phyloP scores from a whole-genome alignment of 2,113 vertebrate species.

The Bubo bubo region DNA sequence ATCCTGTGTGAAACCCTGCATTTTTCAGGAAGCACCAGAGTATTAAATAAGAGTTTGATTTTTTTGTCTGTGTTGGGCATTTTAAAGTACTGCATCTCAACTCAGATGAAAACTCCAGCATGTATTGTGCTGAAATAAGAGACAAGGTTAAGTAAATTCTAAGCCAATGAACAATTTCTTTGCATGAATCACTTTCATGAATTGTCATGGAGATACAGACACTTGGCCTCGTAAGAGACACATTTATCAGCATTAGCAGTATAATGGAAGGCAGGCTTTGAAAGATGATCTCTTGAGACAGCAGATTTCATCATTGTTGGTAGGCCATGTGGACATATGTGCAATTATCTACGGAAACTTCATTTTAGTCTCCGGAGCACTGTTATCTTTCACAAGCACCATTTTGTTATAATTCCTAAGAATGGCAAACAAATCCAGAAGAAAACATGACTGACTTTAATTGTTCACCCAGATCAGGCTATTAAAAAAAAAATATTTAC shows the following conservation, averaged over 20 bases:
- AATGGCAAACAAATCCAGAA: constrained; percentile 12
- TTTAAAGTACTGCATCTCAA: background rate
- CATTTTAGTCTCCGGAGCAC: background rate
- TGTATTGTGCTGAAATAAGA: constrained; percentile 33
- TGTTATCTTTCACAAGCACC: background rate
- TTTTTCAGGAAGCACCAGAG: background rate
- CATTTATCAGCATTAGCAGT: constrained; percentile 13
- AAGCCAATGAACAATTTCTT: constrained; percentile 26
- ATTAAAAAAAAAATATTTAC: background rate
- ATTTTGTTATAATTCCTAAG: constrained; percentile 4
- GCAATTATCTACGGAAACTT: constrained; percentile 35
- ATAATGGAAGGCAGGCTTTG: constrained; percentile 36
- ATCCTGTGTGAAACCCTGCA: background rate
- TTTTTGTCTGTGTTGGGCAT: background rate
- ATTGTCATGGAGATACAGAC: constrained; percentile 40
- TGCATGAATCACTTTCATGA: constrained; percentile 50
- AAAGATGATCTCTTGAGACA: constrained; percentile 28
- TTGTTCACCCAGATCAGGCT: background rate
- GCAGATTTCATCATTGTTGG: constrained; percentile 8
- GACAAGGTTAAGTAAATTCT: constrained; percentile 45
- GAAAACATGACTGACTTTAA: background rate
- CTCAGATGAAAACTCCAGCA: background rate
- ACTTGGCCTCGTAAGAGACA: background rate
- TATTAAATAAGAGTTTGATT: background rate
- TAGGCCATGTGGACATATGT: background rate